A percentile compares a stretch with the other conserved stretches of the same genome.
Conservation (phyloP, 1,140 invertebrate genomes). For the Solen grandis region DNA sequence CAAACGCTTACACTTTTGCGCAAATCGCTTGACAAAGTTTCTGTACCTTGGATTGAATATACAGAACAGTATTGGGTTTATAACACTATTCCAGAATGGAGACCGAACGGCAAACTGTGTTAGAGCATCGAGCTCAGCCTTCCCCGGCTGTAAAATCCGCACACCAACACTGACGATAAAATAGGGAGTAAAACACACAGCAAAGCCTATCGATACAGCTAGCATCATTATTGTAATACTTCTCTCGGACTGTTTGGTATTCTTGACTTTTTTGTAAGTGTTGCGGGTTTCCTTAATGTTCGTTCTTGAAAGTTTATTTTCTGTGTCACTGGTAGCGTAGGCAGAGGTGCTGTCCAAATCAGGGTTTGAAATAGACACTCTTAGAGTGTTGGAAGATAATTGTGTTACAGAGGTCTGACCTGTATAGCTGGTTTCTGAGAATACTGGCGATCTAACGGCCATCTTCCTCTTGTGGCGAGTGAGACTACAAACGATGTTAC, state of each 20-base stretch:
- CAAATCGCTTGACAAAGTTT: slow-evolving; percentile 16
- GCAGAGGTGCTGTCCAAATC: background rate
- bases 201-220: slow-evolving; percentile 20
- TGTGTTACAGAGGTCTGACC: too few species aligned
- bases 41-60: slow-evolving; percentile 32
- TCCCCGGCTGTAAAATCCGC: background rate
- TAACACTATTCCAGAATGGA: slow-evolving; percentile 43
- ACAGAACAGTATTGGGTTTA: slow-evolving; percentile 42
- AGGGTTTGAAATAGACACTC: too few species aligned
- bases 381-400: background rate
- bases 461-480: slow-evolving; percentile 6
- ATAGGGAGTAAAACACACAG: slow-evolving; percentile 26
- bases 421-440: too few species aligned
- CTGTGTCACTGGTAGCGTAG: background rate
- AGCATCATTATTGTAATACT: slow-evolving; percentile 36
- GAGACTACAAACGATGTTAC: background rate
- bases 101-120: slow-evolving; percentile 21
- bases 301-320: background rate
- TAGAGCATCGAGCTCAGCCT: background rate
- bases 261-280: background rate
- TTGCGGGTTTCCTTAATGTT: background rate
- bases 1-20: too few species aligned
- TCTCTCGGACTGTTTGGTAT: slow-evolving; percentile 1
- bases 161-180: slow-evolving; percentile 14
- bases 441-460: too few species aligned